phyloP scores from a whole-genome alignment of 2,113 vertebrate species.

The Pipra filicauda region DNA sequence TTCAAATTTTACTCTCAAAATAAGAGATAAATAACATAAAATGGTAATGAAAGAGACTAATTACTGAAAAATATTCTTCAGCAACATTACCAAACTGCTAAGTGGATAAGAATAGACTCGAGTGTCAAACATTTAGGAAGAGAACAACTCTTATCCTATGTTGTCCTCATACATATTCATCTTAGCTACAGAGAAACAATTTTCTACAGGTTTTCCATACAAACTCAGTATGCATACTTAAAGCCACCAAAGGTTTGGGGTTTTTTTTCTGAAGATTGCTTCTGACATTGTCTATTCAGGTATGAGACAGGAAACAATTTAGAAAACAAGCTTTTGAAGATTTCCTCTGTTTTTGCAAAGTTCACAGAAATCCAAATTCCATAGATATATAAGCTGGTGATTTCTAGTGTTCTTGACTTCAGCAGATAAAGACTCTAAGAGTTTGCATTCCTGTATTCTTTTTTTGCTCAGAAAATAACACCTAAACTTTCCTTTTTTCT shows the following conservation, averaged over 20 bases:
- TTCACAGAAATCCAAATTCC: neutral
- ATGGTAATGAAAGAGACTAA: neutral
- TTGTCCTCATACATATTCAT: neutral
- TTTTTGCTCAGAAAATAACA: neutral
- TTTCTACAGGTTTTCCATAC: neutral
- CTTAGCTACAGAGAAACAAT: neutral
- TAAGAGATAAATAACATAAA: neutral
- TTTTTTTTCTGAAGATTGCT: neutral
- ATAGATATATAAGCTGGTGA: neutral
- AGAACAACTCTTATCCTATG: neutral
- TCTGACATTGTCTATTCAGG: neutral
- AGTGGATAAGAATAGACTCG: neutral
- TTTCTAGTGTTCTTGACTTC: neutral
- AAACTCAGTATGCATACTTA: neutral
- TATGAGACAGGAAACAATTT: neutral
- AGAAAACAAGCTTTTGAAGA: neutral
- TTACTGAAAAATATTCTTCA: neutral
- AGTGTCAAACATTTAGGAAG: neutral
- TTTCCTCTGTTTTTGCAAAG: neutral
- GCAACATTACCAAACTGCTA: neutral
- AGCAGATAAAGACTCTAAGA: neutral
- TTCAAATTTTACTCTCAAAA: neutral
- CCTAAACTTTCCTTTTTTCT: neutral
- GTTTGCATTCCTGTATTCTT: neutral
- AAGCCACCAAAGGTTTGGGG: accelerated